Conservation (phyloP, 2,113 vertebrate genomes). For the Leiothrix lutea region DNA sequence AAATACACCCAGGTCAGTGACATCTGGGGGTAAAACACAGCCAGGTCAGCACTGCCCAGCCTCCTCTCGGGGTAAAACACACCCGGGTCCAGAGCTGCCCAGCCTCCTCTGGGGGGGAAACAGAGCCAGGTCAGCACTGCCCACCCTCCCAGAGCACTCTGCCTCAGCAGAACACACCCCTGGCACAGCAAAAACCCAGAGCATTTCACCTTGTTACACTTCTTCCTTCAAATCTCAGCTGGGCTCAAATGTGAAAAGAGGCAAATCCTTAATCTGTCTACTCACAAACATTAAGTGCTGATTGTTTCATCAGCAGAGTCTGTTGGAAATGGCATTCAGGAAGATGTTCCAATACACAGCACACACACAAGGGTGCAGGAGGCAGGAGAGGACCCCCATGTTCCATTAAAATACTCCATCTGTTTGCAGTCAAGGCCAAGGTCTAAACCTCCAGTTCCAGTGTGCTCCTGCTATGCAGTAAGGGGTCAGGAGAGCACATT, state of each 20-base stretch:
- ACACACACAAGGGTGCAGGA: fast-evolving
- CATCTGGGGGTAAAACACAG: too few species aligned
- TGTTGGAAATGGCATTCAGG: not conserved
- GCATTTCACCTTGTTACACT: fast-evolving
- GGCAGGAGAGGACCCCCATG: not conserved
- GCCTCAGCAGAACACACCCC: fast-evolving
- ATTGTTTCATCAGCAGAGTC: not conserved
- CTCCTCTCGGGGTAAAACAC: too few species aligned
- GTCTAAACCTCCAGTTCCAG: not conserved
- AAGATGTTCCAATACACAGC: not conserved
- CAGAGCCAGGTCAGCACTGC: too few species aligned
- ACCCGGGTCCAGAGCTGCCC: too few species aligned
- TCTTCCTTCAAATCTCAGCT: not conserved
- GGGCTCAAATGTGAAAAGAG: not conserved
- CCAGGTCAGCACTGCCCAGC: too few species aligned
- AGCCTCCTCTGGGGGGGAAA: too few species aligned
- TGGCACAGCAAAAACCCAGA: not conserved
- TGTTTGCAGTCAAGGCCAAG: not conserved
- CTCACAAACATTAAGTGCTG: not conserved
- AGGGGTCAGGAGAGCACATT: not conserved
- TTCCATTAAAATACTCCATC: not conserved
- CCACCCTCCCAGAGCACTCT: not conserved
- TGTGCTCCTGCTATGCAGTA: not conserved
- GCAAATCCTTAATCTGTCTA: not conserved
- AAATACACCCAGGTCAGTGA: too few species aligned